A percentile compares a stretch with the other conserved stretches of the same genome.
Evolutionary conservation across 1,140 invertebrate genomes (phyloP).

Genomic region (Anoplophora glabripennis): DNA sequence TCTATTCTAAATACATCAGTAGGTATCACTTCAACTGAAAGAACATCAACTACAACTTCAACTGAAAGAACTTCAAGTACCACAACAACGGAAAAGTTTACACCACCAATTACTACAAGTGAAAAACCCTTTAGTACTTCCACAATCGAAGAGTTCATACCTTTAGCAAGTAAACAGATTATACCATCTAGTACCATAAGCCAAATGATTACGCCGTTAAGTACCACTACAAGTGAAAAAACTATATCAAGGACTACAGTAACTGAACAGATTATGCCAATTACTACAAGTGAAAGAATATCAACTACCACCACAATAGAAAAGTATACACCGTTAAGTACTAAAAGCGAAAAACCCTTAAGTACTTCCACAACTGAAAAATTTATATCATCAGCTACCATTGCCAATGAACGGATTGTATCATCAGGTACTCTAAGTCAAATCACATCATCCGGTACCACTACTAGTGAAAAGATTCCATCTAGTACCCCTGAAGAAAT

Average conservation of each 20-base stretch:
- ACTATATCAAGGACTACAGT: background rate
- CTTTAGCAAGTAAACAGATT: too few relatives aligned
- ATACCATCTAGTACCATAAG: background rate
- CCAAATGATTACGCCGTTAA: background rate
- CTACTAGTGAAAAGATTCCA: background rate
- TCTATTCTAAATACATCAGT: background rate
- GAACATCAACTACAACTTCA: background rate
- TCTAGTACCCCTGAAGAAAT: too few relatives aligned
- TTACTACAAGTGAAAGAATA: background rate
- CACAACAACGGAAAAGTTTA: background rate
- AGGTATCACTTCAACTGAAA: background rate
- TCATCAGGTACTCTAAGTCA: background rate
- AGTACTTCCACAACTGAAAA: background rate
- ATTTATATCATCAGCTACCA: background rate
- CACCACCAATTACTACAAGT: background rate
- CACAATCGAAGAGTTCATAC: background rate
- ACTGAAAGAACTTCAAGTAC: background rate
- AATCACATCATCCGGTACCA: background rate
- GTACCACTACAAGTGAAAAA: background rate
- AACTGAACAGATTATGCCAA: background rate
- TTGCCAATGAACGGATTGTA: background rate
- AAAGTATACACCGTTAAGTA: background rate
- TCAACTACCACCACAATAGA: background rate
- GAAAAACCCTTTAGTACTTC: background rate
- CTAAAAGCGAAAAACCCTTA: background rate